Evolutionary conservation across 2,888 invertebrate species (phyloP).

Genomic region (Dicycla oo): DNA sequence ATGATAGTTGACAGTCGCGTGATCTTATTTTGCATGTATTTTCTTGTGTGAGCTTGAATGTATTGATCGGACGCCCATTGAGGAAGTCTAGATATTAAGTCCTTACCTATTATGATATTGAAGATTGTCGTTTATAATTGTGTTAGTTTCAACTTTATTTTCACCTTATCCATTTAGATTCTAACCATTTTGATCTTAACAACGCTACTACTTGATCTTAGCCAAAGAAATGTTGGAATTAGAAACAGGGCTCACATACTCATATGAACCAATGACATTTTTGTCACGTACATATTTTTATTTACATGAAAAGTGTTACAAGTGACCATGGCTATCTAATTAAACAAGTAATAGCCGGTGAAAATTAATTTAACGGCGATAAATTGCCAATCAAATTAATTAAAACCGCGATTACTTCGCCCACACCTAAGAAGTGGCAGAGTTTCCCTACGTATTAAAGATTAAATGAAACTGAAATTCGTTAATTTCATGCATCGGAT

Average conservation of each 20-base stretch:
- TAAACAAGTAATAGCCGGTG: constrained; percentile 49
- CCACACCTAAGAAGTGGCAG: constrained; percentile 13
- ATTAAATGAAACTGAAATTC: constrained; percentile 48
- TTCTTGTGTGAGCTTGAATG: background rate
- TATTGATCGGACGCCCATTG: constrained; percentile 26
- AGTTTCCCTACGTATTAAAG: constrained; percentile 32
- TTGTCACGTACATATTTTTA: background rate
- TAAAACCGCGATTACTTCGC: constrained; percentile 55
- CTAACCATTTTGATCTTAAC: background rate
- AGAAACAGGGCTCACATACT: background rate
- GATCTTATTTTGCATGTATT: constrained; percentile 15
- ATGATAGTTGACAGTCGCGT: background rate
- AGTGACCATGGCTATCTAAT: constrained; percentile 37
- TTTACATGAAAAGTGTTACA: constrained; percentile 5
- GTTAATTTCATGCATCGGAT: constrained; percentile 47
- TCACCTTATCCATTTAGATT: background rate
- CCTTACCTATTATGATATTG: background rate
- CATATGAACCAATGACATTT: background rate
- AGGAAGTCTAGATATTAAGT: background rate
- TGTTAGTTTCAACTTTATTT: background rate
- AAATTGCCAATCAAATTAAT: constrained; percentile 68
- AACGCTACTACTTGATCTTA: background rate
- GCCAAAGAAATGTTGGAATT: background rate
- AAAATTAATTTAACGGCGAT: constrained; percentile 65
- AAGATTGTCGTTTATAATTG: background rate